Evolutionary conservation across 2,797 vertebrate species (phyloP), one percentile per base, ranked within the genome.

Genomic region (Sylvilagus floridanus): DNA sequence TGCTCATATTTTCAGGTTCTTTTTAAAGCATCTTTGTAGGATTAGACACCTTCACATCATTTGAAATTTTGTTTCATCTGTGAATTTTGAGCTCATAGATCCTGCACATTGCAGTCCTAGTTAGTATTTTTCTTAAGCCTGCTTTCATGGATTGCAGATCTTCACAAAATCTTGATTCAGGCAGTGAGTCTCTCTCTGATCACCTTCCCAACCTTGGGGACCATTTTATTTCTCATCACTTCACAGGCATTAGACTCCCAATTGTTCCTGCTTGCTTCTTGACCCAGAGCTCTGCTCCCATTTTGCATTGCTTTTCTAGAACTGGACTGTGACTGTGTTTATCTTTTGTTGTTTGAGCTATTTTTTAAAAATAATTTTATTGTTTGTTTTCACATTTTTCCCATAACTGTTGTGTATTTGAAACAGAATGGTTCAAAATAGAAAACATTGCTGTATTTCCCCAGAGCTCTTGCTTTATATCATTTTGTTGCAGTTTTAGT

Each of bases 251-350:
- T 13, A 30, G 71, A 71, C 4, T 94, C 19, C 42, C 86, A 57
- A 72, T 71, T 65, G 37, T 7, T 87, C n/a, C 2, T 94, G 6
- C 69, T 92, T 81, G 28, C 54, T 69, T 76, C 22, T 63, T 86
- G 26, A 62, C 28, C 54, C 26, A 57, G 63, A 77, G 30, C 14
- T 32, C 24, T 72, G 47, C 0, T 90, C 54, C 30, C 26, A 52
- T 83, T 90, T 87, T 91, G 22, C 4, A 66, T 77, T 83, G 72
- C 7, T 87, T 87, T 87, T 60, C 60, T 54, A 60, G 50, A 42
- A 57, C 30, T 26, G 14, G 6, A 35, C 7, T 21, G 47, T 26
- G 52, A 26, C 63, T 9, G 5, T 42, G 30, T 30, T 50, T 76
- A 11, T 16, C 63, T 54, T 5, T 66, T 90, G 11, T 54, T 77